A percentile compares a stretch with the other conserved stretches of the same genome.
phyloP scores from a whole-genome alignment of 2,888 invertebrate genomes.

The Tenthredo mesomela region DNA sequence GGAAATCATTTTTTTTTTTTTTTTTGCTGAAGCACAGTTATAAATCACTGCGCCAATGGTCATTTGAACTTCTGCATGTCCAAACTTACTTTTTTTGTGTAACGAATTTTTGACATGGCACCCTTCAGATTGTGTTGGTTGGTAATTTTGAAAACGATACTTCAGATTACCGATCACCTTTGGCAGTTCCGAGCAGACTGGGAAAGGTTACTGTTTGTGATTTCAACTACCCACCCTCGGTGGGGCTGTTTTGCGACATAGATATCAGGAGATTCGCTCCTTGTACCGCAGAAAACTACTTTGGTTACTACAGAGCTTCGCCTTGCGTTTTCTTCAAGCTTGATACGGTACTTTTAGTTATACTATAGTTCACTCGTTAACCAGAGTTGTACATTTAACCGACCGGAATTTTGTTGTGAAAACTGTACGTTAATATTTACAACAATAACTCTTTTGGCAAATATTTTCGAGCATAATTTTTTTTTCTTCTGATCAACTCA shows the following conservation, averaged over 20 bases:
- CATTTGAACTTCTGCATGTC: not conserved
- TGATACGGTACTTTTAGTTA: slow-evolving; percentile 86
- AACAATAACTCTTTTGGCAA: not conserved
- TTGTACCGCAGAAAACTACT: slow-evolving; percentile 89
- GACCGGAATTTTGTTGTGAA: not conserved
- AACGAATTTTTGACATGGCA: not conserved
- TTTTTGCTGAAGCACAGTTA: not conserved
- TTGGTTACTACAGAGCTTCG: slow-evolving; percentile 91
- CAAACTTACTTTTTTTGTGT: not conserved
- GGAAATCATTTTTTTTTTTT: no score
- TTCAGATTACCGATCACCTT: slow-evolving; percentile 75
- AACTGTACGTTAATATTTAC: not conserved
- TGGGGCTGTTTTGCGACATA: slow-evolving; percentile 91
- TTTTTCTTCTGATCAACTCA: not conserved
- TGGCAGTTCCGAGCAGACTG: slow-evolving; percentile 63
- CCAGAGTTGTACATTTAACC: not conserved
- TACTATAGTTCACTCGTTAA: not conserved
- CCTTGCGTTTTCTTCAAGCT: slow-evolving; percentile 98
- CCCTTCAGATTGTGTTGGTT: not conserved
- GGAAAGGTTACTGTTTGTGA: slow-evolving; percentile 84
- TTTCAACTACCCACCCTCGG: slow-evolving; percentile 81
- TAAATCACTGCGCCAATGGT: no score
- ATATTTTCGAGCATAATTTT: not conserved
- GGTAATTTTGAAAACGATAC: slow-evolving; percentile 58
- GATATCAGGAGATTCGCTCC: slow-evolving; percentile 86